These are phyloP conservation scores for Phataginus tetradactyla DNA, from an alignment of 2,797 vertebrate species.

Conservation along the genomic window DNA sequence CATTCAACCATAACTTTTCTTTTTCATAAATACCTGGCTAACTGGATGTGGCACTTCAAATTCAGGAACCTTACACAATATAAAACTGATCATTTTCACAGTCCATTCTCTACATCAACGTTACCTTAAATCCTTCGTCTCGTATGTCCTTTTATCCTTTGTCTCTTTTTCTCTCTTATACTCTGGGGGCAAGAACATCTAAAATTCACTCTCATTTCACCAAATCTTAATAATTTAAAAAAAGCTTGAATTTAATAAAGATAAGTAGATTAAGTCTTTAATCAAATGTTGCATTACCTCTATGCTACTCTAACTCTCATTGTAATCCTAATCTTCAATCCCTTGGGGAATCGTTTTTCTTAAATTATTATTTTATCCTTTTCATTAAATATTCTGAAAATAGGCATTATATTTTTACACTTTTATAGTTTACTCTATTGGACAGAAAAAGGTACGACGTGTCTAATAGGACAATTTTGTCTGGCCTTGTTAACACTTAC, in stretches of 20 bases:
- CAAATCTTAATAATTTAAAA: constrained; percentile 75
- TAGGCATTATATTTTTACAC: constrained; percentile 56
- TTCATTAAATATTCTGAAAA: constrained; percentile 69
- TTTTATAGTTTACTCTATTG: background rate
- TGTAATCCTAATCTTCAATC: constrained; percentile 80
- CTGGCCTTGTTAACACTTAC: background rate
- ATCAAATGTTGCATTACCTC: constrained; percentile 79
- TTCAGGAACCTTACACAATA: constrained; percentile 39
- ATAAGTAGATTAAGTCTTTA: constrained; percentile 79
- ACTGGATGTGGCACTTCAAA: background rate
- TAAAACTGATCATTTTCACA: constrained; percentile 52
- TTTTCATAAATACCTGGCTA: constrained; percentile 19
- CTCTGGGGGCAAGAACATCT: constrained; percentile 57
- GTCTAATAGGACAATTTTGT: background rate
- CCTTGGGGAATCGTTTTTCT: constrained; percentile 59
- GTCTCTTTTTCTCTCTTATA: constrained; percentile 29
- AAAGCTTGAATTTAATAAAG: constrained; percentile 75
- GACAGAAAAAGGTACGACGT: constrained; percentile 26
- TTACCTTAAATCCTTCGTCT: constrained; percentile 58
- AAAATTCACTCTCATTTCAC: constrained; percentile 72
- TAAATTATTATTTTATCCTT: constrained; percentile 74
- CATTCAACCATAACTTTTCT: background rate
- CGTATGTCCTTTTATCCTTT: constrained; percentile 53
- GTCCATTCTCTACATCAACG: constrained; percentile 26
- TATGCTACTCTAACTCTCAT: constrained; percentile 51